Base-by-base conservation (phyloP, 2,888 invertebrate species). In the Amphipyra berbera region DNA sequence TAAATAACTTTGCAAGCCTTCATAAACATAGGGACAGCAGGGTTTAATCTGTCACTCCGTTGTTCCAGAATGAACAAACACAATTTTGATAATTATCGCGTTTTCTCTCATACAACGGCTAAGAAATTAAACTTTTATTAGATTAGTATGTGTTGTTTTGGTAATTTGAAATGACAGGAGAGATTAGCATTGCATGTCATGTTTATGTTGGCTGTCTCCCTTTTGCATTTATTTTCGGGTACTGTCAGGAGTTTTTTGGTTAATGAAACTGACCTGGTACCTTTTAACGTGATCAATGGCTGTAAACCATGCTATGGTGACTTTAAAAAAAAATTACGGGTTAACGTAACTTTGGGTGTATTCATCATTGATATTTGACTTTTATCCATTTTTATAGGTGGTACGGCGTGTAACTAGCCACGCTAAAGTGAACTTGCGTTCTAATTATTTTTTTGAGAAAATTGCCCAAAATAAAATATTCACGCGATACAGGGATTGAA, bases 1-100 rank as follows among this genome's bases (percentile, higher is more conserved):
- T 78, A 78, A 78, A 78, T 78, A 78, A 78, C 78, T 78, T 78
- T 60, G 69, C 68, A 75, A 60, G 66, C 78, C 75, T 75, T 78
- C 78, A 78, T 78, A 78, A 78, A 78, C 73, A 75, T 54, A 46
- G 58, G 65, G 75, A 61, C 62, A 64, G 69, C 48, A 61, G 61
- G 68, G 68, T 66, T 75, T 73, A 75, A 75, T 78, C 78, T 75
- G 75, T 75, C 78, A 70, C 58, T 46, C 65, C 37, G 52, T 64
- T 78, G 75, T 68, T 68, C 52, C 30, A 49, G 59, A 73, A 57
- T 71, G 71, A 77, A 61, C 61, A 55, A 68, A 77, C 76, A 73
- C 46, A 72, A 74, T 68, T 77, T 77, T 68, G 73, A 68, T 72
- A 68, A 73, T 68, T 61, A 73, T 61, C 53, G 55, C 55, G 49